Percentiles rank a stretch among this genome's conserved stretches.
phyloP scores from a whole-genome alignment of 1,140 invertebrate species.

The Neotoxoptera formosana region DNA sequence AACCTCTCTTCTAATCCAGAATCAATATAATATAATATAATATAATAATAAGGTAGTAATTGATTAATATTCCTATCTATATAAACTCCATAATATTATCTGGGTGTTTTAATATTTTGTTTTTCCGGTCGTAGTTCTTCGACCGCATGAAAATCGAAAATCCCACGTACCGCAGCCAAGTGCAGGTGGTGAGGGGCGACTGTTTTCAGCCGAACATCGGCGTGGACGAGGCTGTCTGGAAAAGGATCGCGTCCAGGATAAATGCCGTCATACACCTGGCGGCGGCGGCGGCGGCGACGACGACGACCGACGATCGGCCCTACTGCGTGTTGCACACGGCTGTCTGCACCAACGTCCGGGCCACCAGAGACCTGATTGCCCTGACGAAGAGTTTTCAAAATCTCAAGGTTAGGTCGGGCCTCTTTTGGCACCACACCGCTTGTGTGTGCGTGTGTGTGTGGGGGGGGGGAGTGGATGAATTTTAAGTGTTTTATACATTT shows the following conservation, averaged over 20 bases:
- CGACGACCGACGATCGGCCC: conserved; percentile 77
- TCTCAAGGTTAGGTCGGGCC: background rate
- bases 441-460: no score
- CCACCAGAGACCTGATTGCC: conserved; percentile 68
- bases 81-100: no score
- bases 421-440: background rate
- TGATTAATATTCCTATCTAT: no score
- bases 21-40: no score
- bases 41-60: no score
- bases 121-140: conserved; percentile 51
- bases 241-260: conserved; percentile 64
- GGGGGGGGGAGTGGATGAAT: background rate
- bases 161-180: conserved; percentile 57
- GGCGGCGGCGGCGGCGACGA: conserved; percentile 90
- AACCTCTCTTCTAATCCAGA: no score
- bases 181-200: conserved; percentile 67
- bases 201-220: conserved; percentile 66
- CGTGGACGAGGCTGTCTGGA: conserved; percentile 64
- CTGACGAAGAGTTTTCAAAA: conserved; percentile 16
- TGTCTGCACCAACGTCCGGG: conserved; percentile 70
- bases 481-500: background rate
- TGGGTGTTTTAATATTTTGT: background rate
- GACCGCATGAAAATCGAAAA: conserved; percentile 58
- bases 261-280: conserved; percentile 79
- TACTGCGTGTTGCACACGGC: conserved; percentile 69